Base-by-base conservation (phyloP, 2,888 invertebrate species). In the Megamerina dolium region DNA sequence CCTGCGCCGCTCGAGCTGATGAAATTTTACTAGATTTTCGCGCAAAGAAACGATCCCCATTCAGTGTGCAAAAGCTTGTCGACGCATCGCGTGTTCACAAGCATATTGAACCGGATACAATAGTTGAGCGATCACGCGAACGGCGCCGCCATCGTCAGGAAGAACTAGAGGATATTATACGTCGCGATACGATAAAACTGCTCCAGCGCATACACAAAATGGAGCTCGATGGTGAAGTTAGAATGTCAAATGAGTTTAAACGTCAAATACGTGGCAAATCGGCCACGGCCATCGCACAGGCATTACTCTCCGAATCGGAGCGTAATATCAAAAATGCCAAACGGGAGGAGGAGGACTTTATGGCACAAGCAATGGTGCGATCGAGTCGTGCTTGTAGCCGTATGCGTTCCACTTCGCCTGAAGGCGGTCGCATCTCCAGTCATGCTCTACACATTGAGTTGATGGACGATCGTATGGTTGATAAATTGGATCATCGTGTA, bases 201-300 rank as follows among this genome's bases (percentile, higher is more conserved):
- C 53, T 68, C 37, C 63, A 68, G 41, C 63, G 67, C 37, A 64
- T 66, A 43, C 63, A 57, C 3, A 64, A 55, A 46, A 76, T 74
- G 56, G 78, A 75, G 74, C 71, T 64, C 73, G 76, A 61, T 35
- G 60, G 57, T 66, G 77, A 64, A 67, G 73, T 76, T 55, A 50
- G 54, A 42, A 66, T 72, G 59, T 64, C 73, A 12, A 64, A 72
- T 32, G 75, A 76, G 53, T 77, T 75, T 51, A 75, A 73, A 56
- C 66, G 69, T 50, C 63, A 65, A 37, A 70, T 85, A 35, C 77
- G 82, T 57, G 86, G 85, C 37, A 86, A 83, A 74, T 86, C 87
- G 3, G 86, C 86, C 5, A 80, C 77, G 60, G 81, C 81, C 34
- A 88, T 88, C 48, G 83, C 80, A 52, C 77, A 77, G 49, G 78